Percentiles rank a stretch among this genome's conserved stretches.
Conservation (phyloP, 2,797 vertebrate species). For the Emys orbicularis region DNA sequence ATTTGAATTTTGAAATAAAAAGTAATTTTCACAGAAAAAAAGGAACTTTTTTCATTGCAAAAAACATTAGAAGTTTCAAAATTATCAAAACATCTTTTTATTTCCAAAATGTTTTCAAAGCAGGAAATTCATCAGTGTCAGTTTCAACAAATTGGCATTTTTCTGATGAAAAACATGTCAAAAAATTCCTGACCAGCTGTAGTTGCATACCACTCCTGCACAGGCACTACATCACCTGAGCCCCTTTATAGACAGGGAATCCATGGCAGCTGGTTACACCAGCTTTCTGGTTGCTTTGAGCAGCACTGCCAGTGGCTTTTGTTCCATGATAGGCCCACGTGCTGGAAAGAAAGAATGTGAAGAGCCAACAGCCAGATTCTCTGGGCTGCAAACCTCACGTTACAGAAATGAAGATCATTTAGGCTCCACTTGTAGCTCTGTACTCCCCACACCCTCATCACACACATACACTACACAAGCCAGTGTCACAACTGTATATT, state of each 20-base stretch:
- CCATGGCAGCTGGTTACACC: not conserved
- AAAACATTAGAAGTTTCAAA: not conserved
- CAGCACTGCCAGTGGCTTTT: fast-evolving
- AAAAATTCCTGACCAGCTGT: not conserved
- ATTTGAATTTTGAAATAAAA: not conserved
- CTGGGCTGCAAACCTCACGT: too few relatives aligned
- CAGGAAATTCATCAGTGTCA: not conserved
- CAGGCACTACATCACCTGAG: not conserved
- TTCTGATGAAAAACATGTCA: not conserved
- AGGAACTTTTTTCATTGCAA: not conserved
- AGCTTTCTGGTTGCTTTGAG: not conserved
- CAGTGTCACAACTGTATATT: too few relatives aligned
- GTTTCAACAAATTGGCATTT: not conserved
- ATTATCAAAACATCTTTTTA: not conserved
- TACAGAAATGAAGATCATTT: not conserved
- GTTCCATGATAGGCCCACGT: fast-evolving
- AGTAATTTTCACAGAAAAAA: not conserved
- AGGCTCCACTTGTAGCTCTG: not conserved
- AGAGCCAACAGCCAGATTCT: not conserved
- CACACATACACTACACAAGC: fast-evolving
- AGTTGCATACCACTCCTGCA: not conserved
- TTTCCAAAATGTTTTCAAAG: not conserved
- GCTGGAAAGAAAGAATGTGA: not conserved
- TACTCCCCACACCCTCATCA: not conserved
- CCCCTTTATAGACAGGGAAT: not conserved